Conservation (phyloP, 2,797 vertebrate genomes). For the Picus viridis region DNA sequence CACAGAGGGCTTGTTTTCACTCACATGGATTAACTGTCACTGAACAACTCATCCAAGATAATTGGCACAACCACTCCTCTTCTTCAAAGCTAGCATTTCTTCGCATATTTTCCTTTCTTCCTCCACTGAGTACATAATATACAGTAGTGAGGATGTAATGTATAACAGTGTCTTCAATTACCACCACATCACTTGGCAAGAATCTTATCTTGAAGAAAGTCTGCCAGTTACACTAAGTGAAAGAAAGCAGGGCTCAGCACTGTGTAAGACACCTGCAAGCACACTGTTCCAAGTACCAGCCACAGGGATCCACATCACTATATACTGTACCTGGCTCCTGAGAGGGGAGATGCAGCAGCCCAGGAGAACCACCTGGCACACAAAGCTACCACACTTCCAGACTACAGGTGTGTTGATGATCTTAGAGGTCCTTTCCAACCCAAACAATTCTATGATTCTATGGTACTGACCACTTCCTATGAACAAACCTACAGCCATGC, state of each 20-base stretch:
- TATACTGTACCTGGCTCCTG: not conserved
- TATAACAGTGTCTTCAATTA: constrained; percentile 13
- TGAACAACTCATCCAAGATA: constrained; percentile 35
- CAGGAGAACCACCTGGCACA: not conserved
- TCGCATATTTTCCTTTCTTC: constrained; percentile 15
- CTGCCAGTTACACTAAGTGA: not conserved
- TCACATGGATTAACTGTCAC: constrained; percentile 34
- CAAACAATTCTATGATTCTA: too few relatives aligned
- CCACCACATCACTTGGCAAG: not conserved
- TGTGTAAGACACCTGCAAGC: not conserved
- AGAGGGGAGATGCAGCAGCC: not conserved
- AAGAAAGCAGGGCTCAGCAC: accelerated
- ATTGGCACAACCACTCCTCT: constrained; percentile 34
- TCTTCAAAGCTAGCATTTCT: constrained; percentile 45
- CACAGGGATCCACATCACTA: accelerated
- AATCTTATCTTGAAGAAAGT: not conserved
- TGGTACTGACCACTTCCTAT: not conserved
- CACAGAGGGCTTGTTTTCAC: constrained; percentile 38
- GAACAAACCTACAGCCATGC: not conserved
- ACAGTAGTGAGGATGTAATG: not conserved
- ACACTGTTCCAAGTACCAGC: not conserved
- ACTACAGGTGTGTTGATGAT: too few relatives aligned
- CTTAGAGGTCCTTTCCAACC: too few relatives aligned
- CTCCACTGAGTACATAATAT: not conserved
- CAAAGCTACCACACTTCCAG: not conserved